phyloP scores from a whole-genome alignment of 2,888 invertebrate species.

The Tridacna gigas region DNA sequence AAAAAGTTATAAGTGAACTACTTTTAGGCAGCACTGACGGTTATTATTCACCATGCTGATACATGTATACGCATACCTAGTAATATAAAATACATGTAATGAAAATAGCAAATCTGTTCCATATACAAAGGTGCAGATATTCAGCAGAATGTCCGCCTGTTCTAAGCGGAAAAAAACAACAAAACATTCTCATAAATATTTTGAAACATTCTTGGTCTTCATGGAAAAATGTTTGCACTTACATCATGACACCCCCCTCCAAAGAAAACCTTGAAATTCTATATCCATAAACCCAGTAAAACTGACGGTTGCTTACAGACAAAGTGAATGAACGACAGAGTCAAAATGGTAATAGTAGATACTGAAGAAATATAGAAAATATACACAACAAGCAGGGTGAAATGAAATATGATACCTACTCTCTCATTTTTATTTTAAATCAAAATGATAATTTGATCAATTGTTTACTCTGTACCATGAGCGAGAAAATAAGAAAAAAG shows the following conservation, averaged over 20 bases:
- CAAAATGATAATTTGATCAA: constrained; percentile 26
- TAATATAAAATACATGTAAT: no score
- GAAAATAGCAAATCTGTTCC: no score
- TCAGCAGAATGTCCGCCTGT: no score
- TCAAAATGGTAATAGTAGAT: background rate
- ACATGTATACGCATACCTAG: no score
- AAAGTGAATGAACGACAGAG: background rate
- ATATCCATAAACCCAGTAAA: background rate
- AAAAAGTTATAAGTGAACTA: no score
- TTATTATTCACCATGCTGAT: no score
- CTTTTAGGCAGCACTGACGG: no score
- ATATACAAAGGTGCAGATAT: no score
- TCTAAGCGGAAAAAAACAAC: no score
- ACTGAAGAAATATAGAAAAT: background rate
- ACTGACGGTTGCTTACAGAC: background rate
- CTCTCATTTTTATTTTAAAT: constrained; percentile 5
- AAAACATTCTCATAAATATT: no score
- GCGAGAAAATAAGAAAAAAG: background rate
- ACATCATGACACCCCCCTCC: background rate
- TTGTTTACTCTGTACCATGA: constrained; percentile 20
- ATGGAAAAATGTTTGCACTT: background rate
- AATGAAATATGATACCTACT: constrained; percentile 6
- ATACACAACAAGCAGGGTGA: background rate
- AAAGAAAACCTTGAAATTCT: background rate
- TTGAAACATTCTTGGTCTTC: no score